Base-by-base conservation (phyloP, 2,888 invertebrate species). In the Platerodrilus igneus region DNA sequence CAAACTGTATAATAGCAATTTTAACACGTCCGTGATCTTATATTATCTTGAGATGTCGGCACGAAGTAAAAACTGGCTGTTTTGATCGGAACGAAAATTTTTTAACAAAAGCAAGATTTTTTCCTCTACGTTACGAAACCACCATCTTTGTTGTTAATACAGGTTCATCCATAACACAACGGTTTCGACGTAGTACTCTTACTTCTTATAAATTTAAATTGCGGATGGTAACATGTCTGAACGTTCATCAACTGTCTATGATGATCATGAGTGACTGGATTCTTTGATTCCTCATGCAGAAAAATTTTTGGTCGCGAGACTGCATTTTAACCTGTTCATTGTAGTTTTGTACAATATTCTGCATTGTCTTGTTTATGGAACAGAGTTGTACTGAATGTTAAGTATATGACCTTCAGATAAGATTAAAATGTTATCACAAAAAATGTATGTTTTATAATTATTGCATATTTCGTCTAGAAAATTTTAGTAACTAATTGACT, bases 191-290 rank as follows among this genome's bases (percentile, higher is more conserved):
- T 40, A 16, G 29, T 28, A 31, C 36, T 39, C 26, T 34, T 43
- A 16, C 23, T 21, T n/a, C n/a, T n/a, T n/a, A n/a, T 27, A 40
- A 43, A 38, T 35, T 34, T 43, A 39, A 43, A 43, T 35, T 35
- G 31, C 53, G 48, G 56, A 60, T 60, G 56, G 57, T 59, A 56
- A 58, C 57, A 63, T 62, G 62, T 63, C 62, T 62, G 58, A 55
- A 55, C 61, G 63, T 60, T 60, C 61, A 54, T 63, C 62, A 62
- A 60, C 61, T 61, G 62, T 63, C 63, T 58, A 62, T 63, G 62
- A 59, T 55, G 60, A 62, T 63, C 63, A 58, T 56, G 62, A 59
- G 57, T 57, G 57, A 62, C 62, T 60, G 63, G 63, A 62, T 64
- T 63, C 62, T 52, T 58, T 55, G 61, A 61, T 60, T 57, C 53